phyloP scores from a whole-genome alignment of 2,888 invertebrate genomes.

The Hypomecis atomaria region DNA sequence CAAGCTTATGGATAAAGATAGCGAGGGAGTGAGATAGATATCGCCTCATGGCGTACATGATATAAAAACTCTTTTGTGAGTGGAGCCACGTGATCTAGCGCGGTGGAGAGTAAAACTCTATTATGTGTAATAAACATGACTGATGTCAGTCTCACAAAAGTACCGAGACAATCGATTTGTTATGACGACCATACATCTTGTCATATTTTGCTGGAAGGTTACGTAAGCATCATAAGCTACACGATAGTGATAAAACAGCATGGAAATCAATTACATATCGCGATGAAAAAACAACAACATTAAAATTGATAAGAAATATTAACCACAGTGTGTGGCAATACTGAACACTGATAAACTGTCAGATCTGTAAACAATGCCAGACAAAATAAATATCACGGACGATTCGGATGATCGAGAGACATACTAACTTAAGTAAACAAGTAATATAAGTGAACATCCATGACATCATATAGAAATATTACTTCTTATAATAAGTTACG shows the following conservation, averaged over 20 bases:
- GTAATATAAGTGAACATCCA: too few relatives aligned
- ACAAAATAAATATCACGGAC: slow-evolving; percentile 36
- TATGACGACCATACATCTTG: slow-evolving; percentile 17
- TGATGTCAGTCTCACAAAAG: slow-evolving; percentile 47
- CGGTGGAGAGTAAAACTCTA: slow-evolving; percentile 61
- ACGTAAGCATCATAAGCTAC: neutral
- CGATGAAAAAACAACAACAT: slow-evolving; percentile 3
- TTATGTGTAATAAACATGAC: slow-evolving; percentile 59
- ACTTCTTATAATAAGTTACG: too few relatives aligned
- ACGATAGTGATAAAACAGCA: neutral
- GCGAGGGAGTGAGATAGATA: slow-evolving; percentile 64
- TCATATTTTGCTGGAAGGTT: slow-evolving; percentile 7
- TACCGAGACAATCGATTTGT: too few relatives aligned
- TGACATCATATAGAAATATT: neutral
- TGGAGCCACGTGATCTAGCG: slow-evolving; percentile 66
- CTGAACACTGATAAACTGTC: slow-evolving; percentile 14
- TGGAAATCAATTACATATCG: slow-evolving; percentile 5
- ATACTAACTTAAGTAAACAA: neutral
- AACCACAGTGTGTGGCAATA: slow-evolving; percentile 19
- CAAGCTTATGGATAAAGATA: slow-evolving; percentile 53
- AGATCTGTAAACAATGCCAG: slow-evolving; percentile 27
- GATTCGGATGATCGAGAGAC: slow-evolving; percentile 13
- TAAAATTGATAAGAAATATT: slow-evolving; percentile 18
- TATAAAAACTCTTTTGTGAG: slow-evolving; percentile 66
- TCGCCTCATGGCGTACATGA: slow-evolving; percentile 63